phyloP scores from a whole-genome alignment of 2,888 invertebrate species.

The Metopia argyrocephala region DNA sequence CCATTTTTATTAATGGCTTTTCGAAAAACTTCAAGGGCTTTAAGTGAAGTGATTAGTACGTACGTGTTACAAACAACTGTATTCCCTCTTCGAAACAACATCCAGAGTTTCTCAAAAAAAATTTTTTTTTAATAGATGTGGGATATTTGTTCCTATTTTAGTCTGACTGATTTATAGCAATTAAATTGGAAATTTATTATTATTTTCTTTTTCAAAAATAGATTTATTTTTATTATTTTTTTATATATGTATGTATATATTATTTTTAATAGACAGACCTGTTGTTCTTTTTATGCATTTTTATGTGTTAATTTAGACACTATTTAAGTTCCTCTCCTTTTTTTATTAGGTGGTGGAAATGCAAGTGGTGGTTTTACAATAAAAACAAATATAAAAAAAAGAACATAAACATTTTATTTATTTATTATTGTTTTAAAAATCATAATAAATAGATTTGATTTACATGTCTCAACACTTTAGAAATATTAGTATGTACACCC shows the following conservation, averaged over 20 bases:
- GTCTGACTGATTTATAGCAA: conserved; percentile 28
- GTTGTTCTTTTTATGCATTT: not conserved
- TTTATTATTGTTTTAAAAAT: no score
- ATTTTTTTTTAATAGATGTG: no score
- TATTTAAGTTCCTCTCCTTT: not conserved
- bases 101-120: no score
- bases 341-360: no score
- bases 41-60: conserved; percentile 40
- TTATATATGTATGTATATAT: no score
- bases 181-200: conserved; percentile 28
- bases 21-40: conserved; percentile 40
- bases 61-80: not conserved
- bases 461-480: no score
- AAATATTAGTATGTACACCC: no score
- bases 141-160: conserved; percentile 12
- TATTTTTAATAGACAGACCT: not conserved
- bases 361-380: no score
- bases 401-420: conserved; percentile 1
- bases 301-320: not conserved
- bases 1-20: conserved; percentile 16
- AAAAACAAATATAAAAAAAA: not conserved
- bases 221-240: not conserved
- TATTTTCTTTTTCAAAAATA: not conserved
- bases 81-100: conserved; percentile 8
- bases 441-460: no score